Percentiles rank a stretch among this genome's conserved stretches.
phyloP scores from a whole-genome alignment of 2,797 vertebrate genomes.

The Hemitrygon akajei region DNA sequence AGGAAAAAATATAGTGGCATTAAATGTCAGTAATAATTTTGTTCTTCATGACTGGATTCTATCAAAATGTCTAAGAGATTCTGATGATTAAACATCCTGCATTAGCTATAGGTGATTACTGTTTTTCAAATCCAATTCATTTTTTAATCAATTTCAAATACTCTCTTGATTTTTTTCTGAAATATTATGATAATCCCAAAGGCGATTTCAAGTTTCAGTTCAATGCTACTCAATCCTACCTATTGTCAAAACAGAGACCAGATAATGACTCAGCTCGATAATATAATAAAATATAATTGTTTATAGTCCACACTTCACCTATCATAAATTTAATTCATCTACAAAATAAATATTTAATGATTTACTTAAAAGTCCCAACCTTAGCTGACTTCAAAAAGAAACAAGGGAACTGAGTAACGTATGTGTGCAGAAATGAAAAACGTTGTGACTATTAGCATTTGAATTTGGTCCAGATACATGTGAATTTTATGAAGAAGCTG shows the following conservation, averaged over 20 bases:
- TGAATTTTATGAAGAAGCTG: constrained; percentile 17
- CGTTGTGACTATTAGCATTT: not conserved
- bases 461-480: not conserved
- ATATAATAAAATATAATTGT: constrained; percentile 6
- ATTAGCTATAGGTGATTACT: constrained; percentile 9
- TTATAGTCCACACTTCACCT: not conserved
- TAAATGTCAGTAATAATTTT: constrained; percentile 4
- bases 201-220: not conserved
- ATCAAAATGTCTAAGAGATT: constrained; percentile 9
- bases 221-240: not conserved
- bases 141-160: constrained; percentile 30
- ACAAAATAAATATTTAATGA: not conserved
- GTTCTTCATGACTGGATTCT: constrained; percentile 11
- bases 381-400: not conserved
- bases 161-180: not conserved
- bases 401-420: not conserved
- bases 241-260: constrained; percentile 7
- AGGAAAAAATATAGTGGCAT: not conserved
- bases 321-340: not conserved
- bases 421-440: not conserved
- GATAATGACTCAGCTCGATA: not conserved
- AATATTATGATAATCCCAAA: constrained; percentile 12
- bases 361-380: not conserved
- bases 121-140: constrained; percentile 15
- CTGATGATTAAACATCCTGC: constrained; percentile 10